Percentiles rank a stretch among this genome's conserved stretches.
Conservation (phyloP, 2,888 invertebrate genomes). For the Torymus tubicola region DNA sequence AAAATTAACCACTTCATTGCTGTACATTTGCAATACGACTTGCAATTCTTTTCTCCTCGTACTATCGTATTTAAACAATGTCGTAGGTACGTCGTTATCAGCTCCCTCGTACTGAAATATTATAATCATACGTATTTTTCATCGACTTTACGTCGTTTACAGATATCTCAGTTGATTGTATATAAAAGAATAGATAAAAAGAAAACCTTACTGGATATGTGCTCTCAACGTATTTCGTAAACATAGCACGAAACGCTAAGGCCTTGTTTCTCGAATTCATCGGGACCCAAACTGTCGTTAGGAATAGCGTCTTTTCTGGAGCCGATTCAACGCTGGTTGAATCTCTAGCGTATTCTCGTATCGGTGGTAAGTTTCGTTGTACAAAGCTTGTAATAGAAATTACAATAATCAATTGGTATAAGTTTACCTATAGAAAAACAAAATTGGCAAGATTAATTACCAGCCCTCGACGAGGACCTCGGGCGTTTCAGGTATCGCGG, state of each 20-base stretch:
- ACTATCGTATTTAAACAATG: slow-evolving; percentile 73
- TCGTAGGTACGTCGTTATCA: slow-evolving; percentile 67
- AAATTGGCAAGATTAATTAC: slow-evolving; percentile 59
- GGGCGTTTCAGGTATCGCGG: slow-evolving; percentile 63
- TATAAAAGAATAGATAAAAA: not conserved
- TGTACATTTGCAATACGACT: slow-evolving; percentile 70
- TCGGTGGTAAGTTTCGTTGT: slow-evolving; percentile 27
- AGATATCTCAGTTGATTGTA: not conserved
- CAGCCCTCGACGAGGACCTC: slow-evolving; percentile 66
- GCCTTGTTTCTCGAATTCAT: slow-evolving; percentile 70
- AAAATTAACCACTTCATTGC: slow-evolving; percentile 70
- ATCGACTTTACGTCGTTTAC: not conserved
- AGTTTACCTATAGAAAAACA: not conserved
- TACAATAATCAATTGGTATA: not conserved
- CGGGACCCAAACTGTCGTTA: slow-evolving; percentile 69
- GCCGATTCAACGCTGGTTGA: not conserved
- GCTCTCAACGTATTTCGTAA: slow-evolving; percentile 68
- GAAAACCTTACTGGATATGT: slow-evolving; percentile 67
- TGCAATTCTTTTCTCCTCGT: slow-evolving; percentile 71
- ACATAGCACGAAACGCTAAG: slow-evolving; percentile 69
- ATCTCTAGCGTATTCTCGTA: slow-evolving; percentile 13
- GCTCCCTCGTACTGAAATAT: slow-evolving; percentile 70
- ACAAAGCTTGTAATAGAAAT: slow-evolving; percentile 36
- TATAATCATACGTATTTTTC: not conserved
- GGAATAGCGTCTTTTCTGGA: slow-evolving; percentile 30